Conservation (phyloP, 2,888 invertebrate species). For the Thecophora atra region DNA sequence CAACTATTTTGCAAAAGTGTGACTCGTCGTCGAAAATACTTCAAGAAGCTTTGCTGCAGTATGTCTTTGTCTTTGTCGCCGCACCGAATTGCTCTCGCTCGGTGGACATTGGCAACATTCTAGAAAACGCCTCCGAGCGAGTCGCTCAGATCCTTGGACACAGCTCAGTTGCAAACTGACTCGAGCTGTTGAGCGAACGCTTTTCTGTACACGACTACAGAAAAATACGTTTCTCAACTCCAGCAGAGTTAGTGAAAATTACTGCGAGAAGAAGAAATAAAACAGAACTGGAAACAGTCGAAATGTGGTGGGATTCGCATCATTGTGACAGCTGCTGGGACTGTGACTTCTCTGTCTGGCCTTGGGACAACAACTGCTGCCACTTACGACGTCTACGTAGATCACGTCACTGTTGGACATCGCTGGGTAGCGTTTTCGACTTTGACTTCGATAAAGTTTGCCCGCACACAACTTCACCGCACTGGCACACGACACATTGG, state of each 20-base stretch:
- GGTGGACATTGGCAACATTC: slow-evolving; percentile 18
- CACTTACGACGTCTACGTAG: slow-evolving; percentile 10
- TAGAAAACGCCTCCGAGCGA: background rate
- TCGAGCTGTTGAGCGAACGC: slow-evolving; percentile 24
- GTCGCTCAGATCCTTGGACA: background rate
- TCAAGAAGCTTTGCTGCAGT: background rate
- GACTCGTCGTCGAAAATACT: slow-evolving; percentile 20
- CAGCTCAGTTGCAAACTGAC: slow-evolving; percentile 29
- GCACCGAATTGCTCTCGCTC: background rate
- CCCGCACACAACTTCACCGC: slow-evolving; percentile 3
- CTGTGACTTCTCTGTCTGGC: slow-evolving; percentile 2
- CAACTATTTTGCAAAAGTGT: background rate
- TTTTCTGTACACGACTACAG: slow-evolving; percentile 32
- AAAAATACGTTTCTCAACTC: slow-evolving; percentile 30
- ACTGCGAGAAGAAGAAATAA: background rate
- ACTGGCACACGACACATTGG: slow-evolving; percentile 9
- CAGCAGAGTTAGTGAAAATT: background rate
- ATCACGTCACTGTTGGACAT: slow-evolving; percentile 7
- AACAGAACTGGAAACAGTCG: background rate
- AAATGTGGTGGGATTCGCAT: slow-evolving; percentile 19
- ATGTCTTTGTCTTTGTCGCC: background rate
- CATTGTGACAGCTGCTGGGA: slow-evolving; percentile 7
- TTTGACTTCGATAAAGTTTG: slow-evolving; percentile 1
- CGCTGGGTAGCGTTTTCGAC: background rate
- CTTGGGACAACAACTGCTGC: slow-evolving; percentile 17